Evolutionary conservation across 2,113 vertebrate species (phyloP).

Genomic region (Phyllostomus hastatus): DNA sequence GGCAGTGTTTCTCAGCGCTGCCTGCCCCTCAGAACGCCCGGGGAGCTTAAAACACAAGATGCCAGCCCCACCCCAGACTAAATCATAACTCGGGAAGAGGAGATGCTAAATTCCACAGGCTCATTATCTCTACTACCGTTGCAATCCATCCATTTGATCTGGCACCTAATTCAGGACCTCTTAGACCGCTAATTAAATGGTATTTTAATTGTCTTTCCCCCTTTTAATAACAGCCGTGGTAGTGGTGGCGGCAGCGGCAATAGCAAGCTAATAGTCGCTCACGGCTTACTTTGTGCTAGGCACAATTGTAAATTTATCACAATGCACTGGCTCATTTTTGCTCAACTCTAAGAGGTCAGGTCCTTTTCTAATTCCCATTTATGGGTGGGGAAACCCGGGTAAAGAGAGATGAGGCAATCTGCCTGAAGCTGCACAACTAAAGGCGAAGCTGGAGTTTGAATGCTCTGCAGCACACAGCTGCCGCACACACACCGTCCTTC

Average conservation of each 20-base stretch:
- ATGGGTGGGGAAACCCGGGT: not conserved
- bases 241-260: not conserved
- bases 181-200: constrained; percentile 28
- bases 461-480: not conserved
- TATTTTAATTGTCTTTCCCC: constrained; percentile 34
- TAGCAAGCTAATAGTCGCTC: not conserved
- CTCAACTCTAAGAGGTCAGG: not conserved
- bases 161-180: constrained; percentile 13
- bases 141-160: constrained; percentile 36
- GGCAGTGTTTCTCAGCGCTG: not conserved
- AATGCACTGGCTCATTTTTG: not conserved
- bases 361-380: not conserved
- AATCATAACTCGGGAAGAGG: constrained; percentile 32
- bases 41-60: not conserved
- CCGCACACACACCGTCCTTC: fast-evolving
- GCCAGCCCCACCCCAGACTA: constrained; percentile 21
- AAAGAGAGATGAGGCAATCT: not conserved
- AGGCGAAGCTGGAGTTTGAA: not conserved
- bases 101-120: not conserved
- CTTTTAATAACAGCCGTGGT: not conserved
- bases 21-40: not conserved
- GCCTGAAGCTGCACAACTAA: not conserved
- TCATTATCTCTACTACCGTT: constrained; percentile 44
- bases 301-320: not conserved
- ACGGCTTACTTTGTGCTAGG: not conserved